Conservation (phyloP, 23 tunicate genomes). For the Ascidia mentula region DNA sequence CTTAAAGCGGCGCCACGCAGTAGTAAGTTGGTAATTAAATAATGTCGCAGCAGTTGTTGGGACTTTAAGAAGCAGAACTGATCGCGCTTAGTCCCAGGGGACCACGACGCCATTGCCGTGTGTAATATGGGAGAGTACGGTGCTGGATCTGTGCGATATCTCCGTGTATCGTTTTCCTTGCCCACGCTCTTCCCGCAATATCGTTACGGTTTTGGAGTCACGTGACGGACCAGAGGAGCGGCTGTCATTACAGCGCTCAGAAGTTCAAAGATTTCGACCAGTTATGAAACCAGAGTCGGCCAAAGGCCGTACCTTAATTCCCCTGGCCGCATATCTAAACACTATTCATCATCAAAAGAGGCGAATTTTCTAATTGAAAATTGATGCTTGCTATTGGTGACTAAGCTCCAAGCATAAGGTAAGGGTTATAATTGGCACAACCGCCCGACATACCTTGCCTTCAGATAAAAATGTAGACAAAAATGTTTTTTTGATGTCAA, state of each 20-base stretch:
- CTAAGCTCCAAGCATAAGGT: too few species aligned
- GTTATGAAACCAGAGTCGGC: too few species aligned
- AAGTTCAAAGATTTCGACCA: background rate
- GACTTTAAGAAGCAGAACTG: background rate
- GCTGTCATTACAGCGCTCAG: background rate
- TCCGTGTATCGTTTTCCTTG: background rate
- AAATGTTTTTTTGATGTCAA: too few species aligned
- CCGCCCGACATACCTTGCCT: too few species aligned
- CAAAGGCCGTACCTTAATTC: too few species aligned
- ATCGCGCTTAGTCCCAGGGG: background rate
- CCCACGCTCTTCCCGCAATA: background rate
- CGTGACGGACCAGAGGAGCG: too few species aligned
- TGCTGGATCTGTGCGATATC: background rate
- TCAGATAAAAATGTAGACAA: too few species aligned
- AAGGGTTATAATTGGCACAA: too few species aligned
- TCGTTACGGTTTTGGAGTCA: background rate
- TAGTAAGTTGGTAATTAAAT: background rate
- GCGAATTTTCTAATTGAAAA: too few species aligned
- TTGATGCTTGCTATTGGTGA: too few species aligned
- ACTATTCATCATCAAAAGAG: too few species aligned
- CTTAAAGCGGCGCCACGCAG: background rate
- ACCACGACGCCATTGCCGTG: background rate
- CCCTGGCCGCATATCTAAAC: too few species aligned
- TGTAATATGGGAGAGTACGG: background rate
- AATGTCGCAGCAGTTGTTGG: conserved; percentile 11